Base-by-base conservation (phyloP, 1,140 invertebrate genomes). In the Armadillidium nasatum region DNA sequence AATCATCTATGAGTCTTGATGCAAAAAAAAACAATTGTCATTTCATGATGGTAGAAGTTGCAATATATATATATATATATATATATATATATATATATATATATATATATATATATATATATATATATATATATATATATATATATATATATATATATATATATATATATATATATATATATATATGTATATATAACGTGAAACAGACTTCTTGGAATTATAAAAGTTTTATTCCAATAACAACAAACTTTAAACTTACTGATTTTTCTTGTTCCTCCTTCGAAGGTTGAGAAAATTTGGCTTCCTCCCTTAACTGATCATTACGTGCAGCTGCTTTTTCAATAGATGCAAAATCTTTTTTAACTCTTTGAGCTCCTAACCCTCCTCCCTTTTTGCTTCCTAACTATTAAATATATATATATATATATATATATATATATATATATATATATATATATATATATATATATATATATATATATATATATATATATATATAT, bases 311-410 rank as follows among this genome's bases (percentile, higher is more conserved):
- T 15, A 90, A 85, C 83, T 93, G 90, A 84, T 94, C 94, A 44
- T 90, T 88, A 80, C 93, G 88, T 80, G 91, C 90, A 0, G 94
- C 94, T 83, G 94, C 91, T 82, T 90, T 90, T 86, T 99, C 97
- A 68, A 99, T 90, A 83, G 97, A 96, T n/a, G 92, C 92, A 85
- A 99, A 99, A 85, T 99, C 96, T 13, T 88, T 84, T 73, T 85
- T 94, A 7, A 98, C 93, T 85, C 94, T 94, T 74, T 95, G 96
- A n/a, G 96, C 97, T 74, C 97, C 97, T n/a, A 99, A 85, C 1
- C 95, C 93, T 66, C 84, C 82, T 11, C 71, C 80, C 85, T 94
- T 96, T 83, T 95, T 97, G 0, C 88, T 90, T 13, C 94, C 94
- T 76, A 95, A 82, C 92, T 93, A 19, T 60, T 50, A 13, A 4